Evolutionary conservation across 2,797 vertebrate species (phyloP).

Genomic region (Taenioides sp.): DNA sequence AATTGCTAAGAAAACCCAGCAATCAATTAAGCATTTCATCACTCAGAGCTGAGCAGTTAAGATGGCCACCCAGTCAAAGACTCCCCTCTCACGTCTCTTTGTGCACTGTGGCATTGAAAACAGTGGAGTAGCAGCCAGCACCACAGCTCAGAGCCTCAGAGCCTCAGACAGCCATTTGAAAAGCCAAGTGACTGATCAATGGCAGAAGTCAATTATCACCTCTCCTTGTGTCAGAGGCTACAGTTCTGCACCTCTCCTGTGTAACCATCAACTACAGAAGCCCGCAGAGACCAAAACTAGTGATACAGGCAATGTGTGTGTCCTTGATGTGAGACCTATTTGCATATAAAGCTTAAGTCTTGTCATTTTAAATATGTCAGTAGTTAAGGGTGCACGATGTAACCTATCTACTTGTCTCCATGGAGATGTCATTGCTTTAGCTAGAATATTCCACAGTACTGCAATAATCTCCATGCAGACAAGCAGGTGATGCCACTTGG

Average conservation of each 20-base stretch:
- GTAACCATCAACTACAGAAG: slow-evolving; percentile 38
- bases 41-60: slow-evolving; percentile 16
- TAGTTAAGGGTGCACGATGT: background rate
- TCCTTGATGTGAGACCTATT: background rate
- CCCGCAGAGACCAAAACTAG: slow-evolving; percentile 29
- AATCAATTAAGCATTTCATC: slow-evolving; percentile 15
- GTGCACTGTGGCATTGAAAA: slow-evolving; percentile 40
- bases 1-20: slow-evolving; percentile 2
- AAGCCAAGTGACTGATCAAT: slow-evolving; percentile 69
- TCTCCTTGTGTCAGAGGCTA: slow-evolving; percentile 52
- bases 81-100: slow-evolving; percentile 6
- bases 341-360: background rate
- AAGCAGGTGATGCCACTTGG: too few species aligned
- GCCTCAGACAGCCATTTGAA: slow-evolving; percentile 55
- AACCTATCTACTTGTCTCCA: too few species aligned
- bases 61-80: slow-evolving; percentile 15
- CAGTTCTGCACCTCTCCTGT: slow-evolving; percentile 45
- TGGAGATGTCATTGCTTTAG: too few species aligned
- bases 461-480: too few species aligned
- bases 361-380: background rate
- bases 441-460: too few species aligned
- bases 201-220: slow-evolving; percentile 77
- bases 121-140: slow-evolving; percentile 34
- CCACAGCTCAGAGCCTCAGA: slow-evolving; percentile 39
- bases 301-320: slow-evolving; percentile 5